A percentile compares a stretch with the other conserved stretches of the same genome.
phyloP scores from a whole-genome alignment of 1,140 invertebrate genomes.

The Apis florea region DNA sequence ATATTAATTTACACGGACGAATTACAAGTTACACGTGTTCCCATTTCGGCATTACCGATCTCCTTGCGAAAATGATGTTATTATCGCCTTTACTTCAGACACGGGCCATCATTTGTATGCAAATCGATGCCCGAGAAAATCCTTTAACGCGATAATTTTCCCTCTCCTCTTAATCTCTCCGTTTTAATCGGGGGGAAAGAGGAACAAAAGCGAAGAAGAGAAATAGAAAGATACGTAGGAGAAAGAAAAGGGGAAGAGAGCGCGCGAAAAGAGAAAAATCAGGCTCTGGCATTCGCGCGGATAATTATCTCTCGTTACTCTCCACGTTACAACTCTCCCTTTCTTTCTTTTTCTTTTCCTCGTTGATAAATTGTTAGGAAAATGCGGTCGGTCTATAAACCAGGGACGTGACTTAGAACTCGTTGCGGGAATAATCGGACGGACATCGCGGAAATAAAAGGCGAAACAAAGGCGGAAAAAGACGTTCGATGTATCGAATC shows the following conservation, averaged over 20 bases:
- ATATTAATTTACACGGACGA: slow-evolving; percentile 43
- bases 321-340: not conserved
- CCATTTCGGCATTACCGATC: slow-evolving; percentile 18
- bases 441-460: slow-evolving; percentile 36
- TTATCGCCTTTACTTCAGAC: slow-evolving; percentile 41
- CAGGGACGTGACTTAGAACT: slow-evolving; percentile 31
- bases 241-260: not conserved
- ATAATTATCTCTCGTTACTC: slow-evolving; percentile 24
- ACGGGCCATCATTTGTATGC: slow-evolving; percentile 10
- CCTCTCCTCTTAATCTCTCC: slow-evolving; percentile 3
- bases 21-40: slow-evolving; percentile 40
- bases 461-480: not conserved
- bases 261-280: not conserved
- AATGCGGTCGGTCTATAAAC: slow-evolving; percentile 42
- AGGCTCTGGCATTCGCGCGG: not conserved
- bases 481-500: slow-evolving; percentile 22
- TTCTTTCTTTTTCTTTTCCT: not conserved
- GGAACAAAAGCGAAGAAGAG: not conserved
- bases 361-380: slow-evolving; percentile 35
- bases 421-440: slow-evolving; percentile 44
- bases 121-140: slow-evolving; percentile 34
- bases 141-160: slow-evolving; percentile 21
- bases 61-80: slow-evolving; percentile 27
- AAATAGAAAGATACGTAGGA: not conserved
- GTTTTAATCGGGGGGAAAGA: not conserved